Conservation (phyloP, 2,797 vertebrate species). For the Acipenser ruthenus region DNA sequence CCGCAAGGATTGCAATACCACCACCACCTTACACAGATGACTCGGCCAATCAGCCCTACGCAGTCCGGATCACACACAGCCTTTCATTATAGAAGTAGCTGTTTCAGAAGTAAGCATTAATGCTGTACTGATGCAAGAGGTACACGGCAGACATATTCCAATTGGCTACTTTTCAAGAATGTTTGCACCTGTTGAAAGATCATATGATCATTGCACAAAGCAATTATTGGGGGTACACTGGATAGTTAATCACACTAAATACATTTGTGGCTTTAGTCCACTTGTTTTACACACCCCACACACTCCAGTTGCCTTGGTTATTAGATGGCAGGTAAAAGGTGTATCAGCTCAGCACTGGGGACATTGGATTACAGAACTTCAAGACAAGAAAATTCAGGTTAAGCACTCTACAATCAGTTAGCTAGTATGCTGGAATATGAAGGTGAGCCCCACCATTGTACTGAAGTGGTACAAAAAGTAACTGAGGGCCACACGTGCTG, state of each 20-base stretch:
- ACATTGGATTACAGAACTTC: no score
- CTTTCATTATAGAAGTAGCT: conserved; percentile 4
- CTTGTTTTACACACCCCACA: neutral
- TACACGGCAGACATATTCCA: conserved; percentile 4
- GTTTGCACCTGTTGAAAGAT: neutral
- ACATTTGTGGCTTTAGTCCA: conserved; percentile 5
- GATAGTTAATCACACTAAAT: conserved; percentile 8
- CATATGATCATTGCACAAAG: conserved; percentile 8
- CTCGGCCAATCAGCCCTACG: no score
- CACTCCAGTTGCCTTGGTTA: no score
- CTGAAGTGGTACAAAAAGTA: no score
- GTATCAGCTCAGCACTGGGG: conserved; percentile 1
- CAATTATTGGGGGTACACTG: conserved; percentile 5
- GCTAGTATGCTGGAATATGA: conserved; percentile 7
- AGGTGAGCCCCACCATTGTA: no score
- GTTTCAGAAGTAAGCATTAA: neutral
- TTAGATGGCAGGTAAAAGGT: conserved; percentile 1
- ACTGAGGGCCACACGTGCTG: no score
- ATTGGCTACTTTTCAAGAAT: neutral
- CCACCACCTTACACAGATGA: no score
- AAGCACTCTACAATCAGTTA: neutral
- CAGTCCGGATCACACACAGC: conserved; percentile 5
- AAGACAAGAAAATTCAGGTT: no score
- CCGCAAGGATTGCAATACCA: no score
- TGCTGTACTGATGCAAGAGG: conserved; percentile 5